phyloP scores from a whole-genome alignment of 2,797 vertebrate genomes.

The Melanotaenia nigrans region DNA sequence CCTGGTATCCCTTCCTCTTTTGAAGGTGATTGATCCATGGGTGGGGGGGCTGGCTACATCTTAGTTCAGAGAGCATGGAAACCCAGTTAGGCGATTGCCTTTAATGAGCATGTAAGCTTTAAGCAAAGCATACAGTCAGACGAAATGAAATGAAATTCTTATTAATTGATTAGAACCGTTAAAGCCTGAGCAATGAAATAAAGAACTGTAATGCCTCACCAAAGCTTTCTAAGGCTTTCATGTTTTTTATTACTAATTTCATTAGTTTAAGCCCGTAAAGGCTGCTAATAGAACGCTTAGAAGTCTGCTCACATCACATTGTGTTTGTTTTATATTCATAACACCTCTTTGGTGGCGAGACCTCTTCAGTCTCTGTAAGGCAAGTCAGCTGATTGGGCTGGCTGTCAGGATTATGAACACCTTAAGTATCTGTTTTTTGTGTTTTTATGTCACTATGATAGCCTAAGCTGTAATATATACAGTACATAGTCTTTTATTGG shows the following conservation, averaged over 20 bases:
- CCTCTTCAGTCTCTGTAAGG: no score
- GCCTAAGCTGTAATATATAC: not conserved
- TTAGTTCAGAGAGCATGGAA: slow-evolving; percentile 36
- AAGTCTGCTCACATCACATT: not conserved
- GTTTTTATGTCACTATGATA: not conserved
- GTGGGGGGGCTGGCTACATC: slow-evolving; percentile 1
- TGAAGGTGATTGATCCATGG: slow-evolving; percentile 45
- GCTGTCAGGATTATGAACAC: not conserved
- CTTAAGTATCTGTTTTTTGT: not conserved
- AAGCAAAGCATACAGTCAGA: slow-evolving; percentile 31
- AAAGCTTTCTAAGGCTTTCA: slow-evolving; percentile 26
- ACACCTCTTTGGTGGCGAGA: not conserved
- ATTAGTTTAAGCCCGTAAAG: slow-evolving; percentile 25
- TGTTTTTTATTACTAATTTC: slow-evolving; percentile 32
- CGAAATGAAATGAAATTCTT: slow-evolving; percentile 63
- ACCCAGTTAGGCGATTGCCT: slow-evolving; percentile 32
- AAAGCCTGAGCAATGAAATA: slow-evolving; percentile 47
- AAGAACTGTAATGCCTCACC: slow-evolving; percentile 4
- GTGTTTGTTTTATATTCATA: slow-evolving; percentile 2
- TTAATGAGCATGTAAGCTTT: slow-evolving; percentile 51
- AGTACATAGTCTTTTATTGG: not conserved
- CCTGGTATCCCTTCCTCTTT: slow-evolving; percentile 55
- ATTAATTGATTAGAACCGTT: slow-evolving; percentile 66
- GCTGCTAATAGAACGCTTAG: slow-evolving; percentile 18
- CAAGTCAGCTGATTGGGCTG: not conserved